Conservation (phyloP, 1,140 invertebrate genomes). For the Dolichoris vasculosae region DNA sequence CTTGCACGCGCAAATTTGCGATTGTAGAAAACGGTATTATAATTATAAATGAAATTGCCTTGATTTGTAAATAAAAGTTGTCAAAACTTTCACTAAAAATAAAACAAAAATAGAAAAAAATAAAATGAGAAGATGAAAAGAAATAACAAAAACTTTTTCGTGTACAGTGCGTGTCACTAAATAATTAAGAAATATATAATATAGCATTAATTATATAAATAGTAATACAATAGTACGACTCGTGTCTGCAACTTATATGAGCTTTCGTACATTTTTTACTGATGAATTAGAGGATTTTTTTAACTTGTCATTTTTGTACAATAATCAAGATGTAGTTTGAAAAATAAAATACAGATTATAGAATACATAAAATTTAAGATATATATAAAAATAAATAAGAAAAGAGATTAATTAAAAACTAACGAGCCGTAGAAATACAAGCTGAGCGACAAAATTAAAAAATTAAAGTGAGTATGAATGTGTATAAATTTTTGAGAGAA, state of each 20-base stretch:
- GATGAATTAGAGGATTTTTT: slow-evolving; percentile 57
- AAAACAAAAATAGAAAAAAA: slow-evolving; percentile 20
- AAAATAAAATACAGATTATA: background rate
- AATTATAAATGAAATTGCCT: slow-evolving; percentile 65
- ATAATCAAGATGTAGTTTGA: slow-evolving; percentile 47
- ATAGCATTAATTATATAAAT: background rate
- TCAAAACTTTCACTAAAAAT: slow-evolving; percentile 65
- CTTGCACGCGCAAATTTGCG: background rate
- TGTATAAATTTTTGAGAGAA: too few relatives aligned
- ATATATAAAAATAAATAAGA: slow-evolving; percentile 25
- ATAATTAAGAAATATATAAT: slow-evolving; percentile 16
- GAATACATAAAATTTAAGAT: background rate
- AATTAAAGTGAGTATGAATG: slow-evolving; percentile 44
- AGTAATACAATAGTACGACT: slow-evolving; percentile 33
- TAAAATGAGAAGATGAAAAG: background rate
- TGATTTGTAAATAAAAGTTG: slow-evolving; percentile 71
- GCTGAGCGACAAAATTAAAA: slow-evolving; percentile 48
- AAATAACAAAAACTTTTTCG: slow-evolving; percentile 18
- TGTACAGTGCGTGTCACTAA: slow-evolving; percentile 27
- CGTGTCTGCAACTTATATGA: slow-evolving; percentile 65
- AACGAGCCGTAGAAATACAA: slow-evolving; percentile 55
- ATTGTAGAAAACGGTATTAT: slow-evolving; percentile 28
- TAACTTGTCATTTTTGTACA: slow-evolving; percentile 64
- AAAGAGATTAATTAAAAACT: slow-evolving; percentile 7
- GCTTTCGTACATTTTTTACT: slow-evolving; percentile 64